Conservation (phyloP, 1,140 invertebrate species). For the Apis mellifera region DNA sequence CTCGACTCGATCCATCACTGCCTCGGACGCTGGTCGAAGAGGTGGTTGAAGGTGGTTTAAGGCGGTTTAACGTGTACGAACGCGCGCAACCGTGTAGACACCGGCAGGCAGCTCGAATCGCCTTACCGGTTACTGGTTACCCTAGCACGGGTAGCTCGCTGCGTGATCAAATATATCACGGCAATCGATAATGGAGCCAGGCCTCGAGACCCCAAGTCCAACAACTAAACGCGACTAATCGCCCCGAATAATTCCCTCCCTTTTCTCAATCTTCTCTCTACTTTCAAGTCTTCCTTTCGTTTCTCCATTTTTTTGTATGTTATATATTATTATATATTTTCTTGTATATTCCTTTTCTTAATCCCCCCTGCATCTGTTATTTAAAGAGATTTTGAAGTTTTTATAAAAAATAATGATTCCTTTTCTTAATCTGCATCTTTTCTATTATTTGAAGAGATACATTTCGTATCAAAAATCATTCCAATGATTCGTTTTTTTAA, state of each 20-base stretch:
- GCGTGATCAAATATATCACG: conserved; percentile 50
- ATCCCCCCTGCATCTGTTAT: too few species aligned
- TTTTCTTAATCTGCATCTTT: too few species aligned
- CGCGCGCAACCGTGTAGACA: conserved; percentile 67
- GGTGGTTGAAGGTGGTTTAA: conserved; percentile 71
- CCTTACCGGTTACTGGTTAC: conserved; percentile 13
- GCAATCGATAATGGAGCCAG: conserved; percentile 58
- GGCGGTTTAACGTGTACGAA: conserved; percentile 65
- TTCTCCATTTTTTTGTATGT: too few species aligned
- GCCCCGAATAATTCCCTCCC: conserved; percentile 5
- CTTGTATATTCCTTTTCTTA: too few species aligned
- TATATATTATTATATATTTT: too few species aligned
- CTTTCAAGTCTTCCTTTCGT: too few species aligned
- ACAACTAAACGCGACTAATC: conserved; percentile 49
- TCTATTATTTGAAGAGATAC: too few species aligned
- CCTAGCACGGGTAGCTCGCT: conserved; percentile 40
- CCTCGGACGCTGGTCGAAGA: conserved; percentile 70
- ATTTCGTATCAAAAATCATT: too few species aligned
- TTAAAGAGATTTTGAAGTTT: too few species aligned
- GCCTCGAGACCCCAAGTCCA: conserved; percentile 57
- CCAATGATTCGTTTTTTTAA: too few species aligned
- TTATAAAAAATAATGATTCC: too few species aligned
- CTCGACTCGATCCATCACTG: conserved; percentile 80
- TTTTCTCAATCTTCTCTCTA: neutral
- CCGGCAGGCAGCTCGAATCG: conserved; percentile 50